Conservation (phyloP, 2,888 invertebrate species). For the Brachypalpus laphriformis region DNA sequence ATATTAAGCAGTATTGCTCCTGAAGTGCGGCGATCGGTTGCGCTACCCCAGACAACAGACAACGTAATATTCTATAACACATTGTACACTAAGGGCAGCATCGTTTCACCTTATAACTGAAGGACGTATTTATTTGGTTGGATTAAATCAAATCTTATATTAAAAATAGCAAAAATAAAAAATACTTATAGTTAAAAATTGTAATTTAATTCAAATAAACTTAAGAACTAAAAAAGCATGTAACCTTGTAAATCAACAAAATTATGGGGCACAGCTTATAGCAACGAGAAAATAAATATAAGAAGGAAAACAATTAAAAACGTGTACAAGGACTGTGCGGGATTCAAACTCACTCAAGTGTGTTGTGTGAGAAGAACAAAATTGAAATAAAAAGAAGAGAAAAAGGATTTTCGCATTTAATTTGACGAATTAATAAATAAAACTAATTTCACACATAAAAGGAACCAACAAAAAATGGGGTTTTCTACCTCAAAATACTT, state of each 20-base stretch:
- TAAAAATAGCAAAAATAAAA: neutral
- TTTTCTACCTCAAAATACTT: conserved; percentile 78
- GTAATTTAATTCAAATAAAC: too few species aligned
- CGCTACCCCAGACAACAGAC: too few species aligned
- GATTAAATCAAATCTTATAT: too few species aligned
- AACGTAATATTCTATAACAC: too few species aligned
- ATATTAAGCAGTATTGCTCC: too few species aligned
- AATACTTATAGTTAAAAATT: neutral
- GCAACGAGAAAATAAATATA: neutral
- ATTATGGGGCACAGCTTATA: too few species aligned
- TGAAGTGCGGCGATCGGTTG: too few species aligned
- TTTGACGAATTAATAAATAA: neutral
- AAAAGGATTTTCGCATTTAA: conserved; percentile 21
- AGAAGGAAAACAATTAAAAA: neutral
- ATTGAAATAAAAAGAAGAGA: conserved; percentile 5
- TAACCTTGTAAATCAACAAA: too few species aligned
- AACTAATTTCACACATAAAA: neutral
- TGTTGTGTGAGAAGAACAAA: conserved; percentile 17
- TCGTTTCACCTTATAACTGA: too few species aligned
- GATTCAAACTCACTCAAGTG: conserved; percentile 56
- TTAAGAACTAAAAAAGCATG: neutral
- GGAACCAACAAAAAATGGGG: conserved; percentile 16
- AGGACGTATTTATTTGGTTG: neutral
- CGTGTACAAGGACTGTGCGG: conserved; percentile 33
- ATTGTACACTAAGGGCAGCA: too few species aligned